These are phyloP conservation scores for Salvelinus sp. DNA, from an alignment of 2,113 vertebrate genomes.

Conservation along the genomic window DNA sequence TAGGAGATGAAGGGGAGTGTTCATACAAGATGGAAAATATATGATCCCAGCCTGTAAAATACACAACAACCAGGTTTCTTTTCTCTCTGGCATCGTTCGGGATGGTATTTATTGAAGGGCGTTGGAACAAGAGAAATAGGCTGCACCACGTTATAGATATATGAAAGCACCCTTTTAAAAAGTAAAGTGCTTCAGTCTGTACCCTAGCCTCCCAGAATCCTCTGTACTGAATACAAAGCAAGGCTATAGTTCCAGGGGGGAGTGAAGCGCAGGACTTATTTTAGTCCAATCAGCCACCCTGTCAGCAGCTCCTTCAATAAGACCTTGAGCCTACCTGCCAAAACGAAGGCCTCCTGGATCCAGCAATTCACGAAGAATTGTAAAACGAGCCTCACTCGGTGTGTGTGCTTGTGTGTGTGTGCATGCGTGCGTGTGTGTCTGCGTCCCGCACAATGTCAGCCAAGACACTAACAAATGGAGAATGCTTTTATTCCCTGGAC, in stretches of 20 bases:
- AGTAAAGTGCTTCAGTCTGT: slow-evolving; percentile 44
- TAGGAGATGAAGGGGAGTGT: slow-evolving; percentile 11
- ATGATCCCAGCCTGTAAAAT: background rate
- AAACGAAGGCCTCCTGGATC: slow-evolving; percentile 49
- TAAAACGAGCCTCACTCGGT: slow-evolving; percentile 58
- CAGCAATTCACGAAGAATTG: slow-evolving; percentile 67
- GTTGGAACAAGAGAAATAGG: slow-evolving; percentile 27
- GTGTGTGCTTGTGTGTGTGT: slow-evolving; percentile 27
- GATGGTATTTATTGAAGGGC: slow-evolving; percentile 23
- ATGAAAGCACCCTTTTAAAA: slow-evolving; percentile 40
- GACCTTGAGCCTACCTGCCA: slow-evolving; percentile 75
- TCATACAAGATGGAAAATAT: slow-evolving; percentile 14
- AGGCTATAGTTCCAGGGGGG: slow-evolving; percentile 36
- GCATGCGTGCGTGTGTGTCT: slow-evolving; percentile 12
- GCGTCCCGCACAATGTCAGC: slow-evolving; percentile 71
- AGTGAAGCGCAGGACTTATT: slow-evolving; percentile 2
- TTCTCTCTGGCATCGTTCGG: slow-evolving; percentile 19
- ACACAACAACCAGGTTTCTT: slow-evolving; percentile 6
- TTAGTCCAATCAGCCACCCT: slow-evolving; percentile 15
- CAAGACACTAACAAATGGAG: slow-evolving; percentile 70
- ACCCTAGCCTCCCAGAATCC: slow-evolving; percentile 47
- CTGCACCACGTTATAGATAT: slow-evolving; percentile 40
- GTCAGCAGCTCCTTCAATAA: slow-evolving; percentile 63
- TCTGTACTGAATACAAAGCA: slow-evolving; percentile 64
- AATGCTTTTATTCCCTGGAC: slow-evolving; percentile 67